Percentiles rank a stretch among this genome's conserved stretches.
Conservation (phyloP, 2,888 invertebrate species). For the Eilema griseolum region DNA sequence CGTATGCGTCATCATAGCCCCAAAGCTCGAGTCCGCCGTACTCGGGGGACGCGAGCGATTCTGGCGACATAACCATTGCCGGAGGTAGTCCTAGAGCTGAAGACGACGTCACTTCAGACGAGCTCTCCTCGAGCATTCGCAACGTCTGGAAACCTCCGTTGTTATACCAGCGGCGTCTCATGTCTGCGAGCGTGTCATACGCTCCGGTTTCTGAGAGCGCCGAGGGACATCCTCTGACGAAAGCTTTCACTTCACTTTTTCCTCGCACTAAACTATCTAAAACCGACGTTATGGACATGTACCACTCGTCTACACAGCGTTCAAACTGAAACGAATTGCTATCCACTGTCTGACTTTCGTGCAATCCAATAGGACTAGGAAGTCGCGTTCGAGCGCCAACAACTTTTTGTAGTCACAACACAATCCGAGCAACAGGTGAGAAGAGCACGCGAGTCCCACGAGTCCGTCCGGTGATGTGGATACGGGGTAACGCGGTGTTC, state of each 20-base stretch:
- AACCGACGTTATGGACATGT: constrained; percentile 76
- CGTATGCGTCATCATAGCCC: constrained; percentile 89
- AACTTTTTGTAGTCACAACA: constrained; percentile 72
- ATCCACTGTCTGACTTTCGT: constrained; percentile 69
- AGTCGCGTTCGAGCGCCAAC: constrained; percentile 48
- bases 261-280: constrained; percentile 81
- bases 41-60: constrained; percentile 91
- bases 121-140: constrained; percentile 90
- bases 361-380: constrained; percentile 63
- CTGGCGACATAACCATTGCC: constrained; percentile 92
- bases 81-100: constrained; percentile 90
- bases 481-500: constrained; percentile 69
- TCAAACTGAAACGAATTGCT: constrained; percentile 74
- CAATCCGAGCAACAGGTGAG: constrained; percentile 78
- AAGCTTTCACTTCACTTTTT: constrained; percentile 85
- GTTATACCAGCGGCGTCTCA: constrained; percentile 93
- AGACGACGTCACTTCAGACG: constrained; percentile 92
- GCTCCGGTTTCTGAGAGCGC: constrained; percentile 72
- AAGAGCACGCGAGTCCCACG: constrained; percentile 70
- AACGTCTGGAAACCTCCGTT: constrained; percentile 90
- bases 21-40: constrained; percentile 94
- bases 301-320: constrained; percentile 73
- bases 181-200: constrained; percentile 85
- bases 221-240: constrained; percentile 81
- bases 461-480: constrained; percentile 66